phyloP scores from a whole-genome alignment of 2,113 vertebrate species.

The Macrotus californicus region DNA sequence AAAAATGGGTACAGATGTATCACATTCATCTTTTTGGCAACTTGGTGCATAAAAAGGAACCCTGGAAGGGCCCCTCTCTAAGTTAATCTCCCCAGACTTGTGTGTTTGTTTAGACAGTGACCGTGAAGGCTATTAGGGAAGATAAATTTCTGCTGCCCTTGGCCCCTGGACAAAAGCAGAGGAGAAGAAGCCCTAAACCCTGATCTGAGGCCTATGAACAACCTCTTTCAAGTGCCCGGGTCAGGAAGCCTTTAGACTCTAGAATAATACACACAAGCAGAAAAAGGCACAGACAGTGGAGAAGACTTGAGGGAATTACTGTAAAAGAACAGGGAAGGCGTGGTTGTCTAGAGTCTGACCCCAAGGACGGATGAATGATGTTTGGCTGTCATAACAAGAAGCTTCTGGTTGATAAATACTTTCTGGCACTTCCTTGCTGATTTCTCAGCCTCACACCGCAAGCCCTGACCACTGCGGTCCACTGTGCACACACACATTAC shows the following conservation, averaged over 20 bases:
- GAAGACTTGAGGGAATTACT: neutral
- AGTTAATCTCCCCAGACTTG: neutral
- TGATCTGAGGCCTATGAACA: neutral
- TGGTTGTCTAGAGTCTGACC: neutral
- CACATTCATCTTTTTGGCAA: neutral
- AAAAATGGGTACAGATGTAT: neutral
- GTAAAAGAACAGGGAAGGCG: neutral
- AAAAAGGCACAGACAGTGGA: neutral
- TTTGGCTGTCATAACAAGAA: neutral
- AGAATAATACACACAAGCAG: neutral
- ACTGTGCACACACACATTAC: constrained; percentile 27
- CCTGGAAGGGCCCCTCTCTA: neutral
- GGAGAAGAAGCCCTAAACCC: neutral
- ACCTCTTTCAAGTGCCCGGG: neutral
- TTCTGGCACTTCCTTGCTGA: constrained; percentile 49
- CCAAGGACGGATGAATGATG: neutral
- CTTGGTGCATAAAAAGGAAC: neutral
- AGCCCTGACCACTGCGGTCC: constrained; percentile 23
- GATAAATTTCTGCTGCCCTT: neutral
- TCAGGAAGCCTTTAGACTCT: neutral
- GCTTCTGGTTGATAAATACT: constrained; percentile 29
- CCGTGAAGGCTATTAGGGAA: neutral
- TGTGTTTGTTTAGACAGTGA: neutral
- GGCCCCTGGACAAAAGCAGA: neutral
- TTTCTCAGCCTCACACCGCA: constrained; percentile 8